Evolutionary conservation across 64 coral and sea anemone species (phyloP).

Genomic region (Porites australiensis): DNA sequence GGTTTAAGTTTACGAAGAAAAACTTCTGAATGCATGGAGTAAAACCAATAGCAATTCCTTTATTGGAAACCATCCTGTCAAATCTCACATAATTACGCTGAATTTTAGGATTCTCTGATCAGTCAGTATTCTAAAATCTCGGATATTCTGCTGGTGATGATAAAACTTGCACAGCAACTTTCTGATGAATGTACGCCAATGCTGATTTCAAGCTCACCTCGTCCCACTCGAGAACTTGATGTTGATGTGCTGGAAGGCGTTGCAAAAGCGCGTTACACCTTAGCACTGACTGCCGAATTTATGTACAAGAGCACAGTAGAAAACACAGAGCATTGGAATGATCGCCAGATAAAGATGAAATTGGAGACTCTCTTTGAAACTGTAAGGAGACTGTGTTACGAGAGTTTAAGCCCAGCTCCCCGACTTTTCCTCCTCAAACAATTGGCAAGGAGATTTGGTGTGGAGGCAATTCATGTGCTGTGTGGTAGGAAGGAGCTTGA

Average conservation of each 20-base stretch:
- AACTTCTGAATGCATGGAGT: too few relatives aligned
- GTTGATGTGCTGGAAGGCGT: slow-evolving; percentile 29
- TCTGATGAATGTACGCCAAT: background rate
- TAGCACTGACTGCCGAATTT: slow-evolving; percentile 4
- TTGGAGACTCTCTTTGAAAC: background rate
- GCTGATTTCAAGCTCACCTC: background rate
- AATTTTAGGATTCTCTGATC: slow-evolving; percentile 14
- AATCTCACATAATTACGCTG: too few relatives aligned
- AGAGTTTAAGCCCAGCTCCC: background rate
- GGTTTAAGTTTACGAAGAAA: too few relatives aligned
- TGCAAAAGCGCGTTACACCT: slow-evolving; percentile 19
- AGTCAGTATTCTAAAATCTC: background rate
- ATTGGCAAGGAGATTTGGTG: slow-evolving; percentile 53
- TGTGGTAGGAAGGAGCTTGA: background rate
- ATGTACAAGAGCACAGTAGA: slow-evolving; percentile 33
- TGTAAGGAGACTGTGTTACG: background rate
- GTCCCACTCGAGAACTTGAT: background rate
- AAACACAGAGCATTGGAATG: background rate
- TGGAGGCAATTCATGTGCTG: slow-evolving; percentile 8
- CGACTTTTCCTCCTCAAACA: slow-evolving; percentile 42
- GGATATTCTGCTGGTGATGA: background rate
- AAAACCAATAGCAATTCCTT: too few relatives aligned
- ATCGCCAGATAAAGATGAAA: background rate
- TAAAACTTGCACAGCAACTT: background rate
- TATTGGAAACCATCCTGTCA: too few relatives aligned